Percentiles rank a stretch among this genome's conserved stretches.
phyloP scores from a whole-genome alignment of 2,888 invertebrate species.

The Sepioteuthis lessoniana region DNA sequence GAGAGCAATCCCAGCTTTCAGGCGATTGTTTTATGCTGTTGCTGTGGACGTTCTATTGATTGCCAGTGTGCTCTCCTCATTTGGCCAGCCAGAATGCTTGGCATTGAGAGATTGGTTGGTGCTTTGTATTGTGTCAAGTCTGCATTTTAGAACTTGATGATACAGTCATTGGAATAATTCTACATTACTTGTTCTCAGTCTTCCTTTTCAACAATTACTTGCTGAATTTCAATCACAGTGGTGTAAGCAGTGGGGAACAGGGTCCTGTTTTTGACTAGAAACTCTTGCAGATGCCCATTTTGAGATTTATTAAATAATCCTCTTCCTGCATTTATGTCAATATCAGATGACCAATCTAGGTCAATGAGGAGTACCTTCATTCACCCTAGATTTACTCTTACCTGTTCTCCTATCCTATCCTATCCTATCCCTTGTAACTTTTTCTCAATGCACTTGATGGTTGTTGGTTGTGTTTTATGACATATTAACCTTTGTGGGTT shows the following conservation, averaged over 20 bases:
- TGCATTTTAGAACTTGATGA: background rate
- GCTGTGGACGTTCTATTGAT: background rate
- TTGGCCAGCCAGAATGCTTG: background rate
- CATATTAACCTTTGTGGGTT: too few relatives aligned
- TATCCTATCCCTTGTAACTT: too few relatives aligned
- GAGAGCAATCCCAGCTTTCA: background rate
- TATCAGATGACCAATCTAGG: too few relatives aligned
- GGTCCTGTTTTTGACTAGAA: background rate
- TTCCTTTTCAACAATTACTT: background rate
- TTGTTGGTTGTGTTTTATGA: too few relatives aligned
- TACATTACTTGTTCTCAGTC: background rate
- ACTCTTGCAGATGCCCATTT: too few relatives aligned
- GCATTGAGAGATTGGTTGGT: background rate
- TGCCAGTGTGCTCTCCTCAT: background rate
- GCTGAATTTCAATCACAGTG: background rate
- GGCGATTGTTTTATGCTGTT: background rate
- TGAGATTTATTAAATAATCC: too few relatives aligned
- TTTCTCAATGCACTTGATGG: too few relatives aligned
- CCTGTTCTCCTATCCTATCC: too few relatives aligned
- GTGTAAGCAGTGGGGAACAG: background rate
- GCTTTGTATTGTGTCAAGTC: background rate
- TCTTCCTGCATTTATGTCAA: too few relatives aligned
- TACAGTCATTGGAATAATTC: background rate
- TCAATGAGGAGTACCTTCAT: too few relatives aligned
- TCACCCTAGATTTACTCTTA: too few relatives aligned